A percentile compares a stretch with the other conserved stretches of the same genome.
Conservation (phyloP, 2,888 invertebrate species). For the Phorcus lineatus region DNA sequence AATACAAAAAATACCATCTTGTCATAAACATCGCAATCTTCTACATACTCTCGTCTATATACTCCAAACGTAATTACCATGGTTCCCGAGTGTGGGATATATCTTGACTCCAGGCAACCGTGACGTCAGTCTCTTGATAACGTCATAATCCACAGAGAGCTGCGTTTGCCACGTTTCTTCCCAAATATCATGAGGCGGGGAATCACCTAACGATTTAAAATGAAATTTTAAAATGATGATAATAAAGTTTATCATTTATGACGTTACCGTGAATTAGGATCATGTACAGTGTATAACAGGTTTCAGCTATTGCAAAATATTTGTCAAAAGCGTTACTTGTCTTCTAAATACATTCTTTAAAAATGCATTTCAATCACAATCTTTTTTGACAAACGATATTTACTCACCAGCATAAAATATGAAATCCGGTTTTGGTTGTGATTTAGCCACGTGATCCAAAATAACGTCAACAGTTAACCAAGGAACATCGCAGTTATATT, state of each 20-base stretch:
- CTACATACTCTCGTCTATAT: too few species aligned
- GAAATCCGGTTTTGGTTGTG: conserved; percentile 29
- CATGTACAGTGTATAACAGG: too few species aligned
- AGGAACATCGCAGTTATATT: conserved; percentile 32
- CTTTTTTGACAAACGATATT: too few species aligned
- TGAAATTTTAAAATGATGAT: too few species aligned
- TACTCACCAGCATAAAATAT: conserved; percentile 33
- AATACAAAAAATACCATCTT: too few species aligned
- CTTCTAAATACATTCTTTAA: too few species aligned
- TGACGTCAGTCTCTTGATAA: background rate
- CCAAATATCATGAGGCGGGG: conserved; percentile 33
- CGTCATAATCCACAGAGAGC: background rate
- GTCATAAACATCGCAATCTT: too few species aligned
- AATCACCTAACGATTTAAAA: conserved; percentile 24
- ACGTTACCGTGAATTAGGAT: too few species aligned
- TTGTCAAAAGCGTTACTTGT: too few species aligned
- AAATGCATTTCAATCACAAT: background rate
- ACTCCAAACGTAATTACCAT: background rate
- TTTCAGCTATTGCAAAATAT: too few species aligned
- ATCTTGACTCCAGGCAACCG: conserved; percentile 4
- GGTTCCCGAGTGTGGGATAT: conserved; percentile 26
- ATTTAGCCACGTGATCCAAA: conserved; percentile 12
- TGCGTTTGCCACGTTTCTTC: conserved; percentile 26
- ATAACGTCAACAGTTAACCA: conserved; percentile 22
- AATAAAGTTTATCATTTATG: too few species aligned